Evolutionary conservation across 2,797 vertebrate genomes (phyloP).

Genomic region (Peromyscus nudipes): DNA sequence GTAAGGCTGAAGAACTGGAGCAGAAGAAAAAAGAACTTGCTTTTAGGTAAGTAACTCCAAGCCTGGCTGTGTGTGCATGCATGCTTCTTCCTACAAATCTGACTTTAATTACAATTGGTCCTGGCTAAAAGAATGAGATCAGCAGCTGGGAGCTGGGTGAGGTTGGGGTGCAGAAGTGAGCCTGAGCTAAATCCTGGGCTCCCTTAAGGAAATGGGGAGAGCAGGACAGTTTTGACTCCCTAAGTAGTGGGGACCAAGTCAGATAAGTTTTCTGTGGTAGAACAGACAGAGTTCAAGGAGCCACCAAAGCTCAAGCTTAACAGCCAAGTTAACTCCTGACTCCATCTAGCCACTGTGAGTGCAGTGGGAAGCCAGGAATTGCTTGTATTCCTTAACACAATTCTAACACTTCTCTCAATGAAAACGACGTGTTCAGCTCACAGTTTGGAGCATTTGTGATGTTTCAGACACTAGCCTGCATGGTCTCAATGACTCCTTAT

Average conservation of each 20-base stretch:
- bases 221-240: not conserved
- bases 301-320: not conserved
- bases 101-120: conserved; percentile 69
- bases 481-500: conserved; percentile 8
- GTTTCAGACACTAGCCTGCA: conserved; percentile 34
- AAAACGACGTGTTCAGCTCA: not conserved
- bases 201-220: not conserved
- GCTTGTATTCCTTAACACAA: conserved; percentile 19
- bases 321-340: conserved; percentile 29
- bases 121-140: conserved; percentile 67
- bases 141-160: not conserved
- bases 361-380: not conserved
- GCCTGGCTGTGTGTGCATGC: conserved; percentile 51
- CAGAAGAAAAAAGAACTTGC: conserved; percentile 75
- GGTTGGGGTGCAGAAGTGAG: not conserved
- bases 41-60: conserved; percentile 72
- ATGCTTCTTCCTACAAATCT: conserved; percentile 66
- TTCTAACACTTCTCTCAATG: not conserved
- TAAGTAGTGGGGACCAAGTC: not conserved
- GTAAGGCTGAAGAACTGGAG: conserved; percentile 71
- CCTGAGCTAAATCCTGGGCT: not conserved
- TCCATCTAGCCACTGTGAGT: conserved; percentile 32
- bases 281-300: not conserved
- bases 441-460: not conserved
- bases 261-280: not conserved